Base-by-base conservation (phyloP, 2,888 invertebrate species). In the Amblyteles armatorius region DNA sequence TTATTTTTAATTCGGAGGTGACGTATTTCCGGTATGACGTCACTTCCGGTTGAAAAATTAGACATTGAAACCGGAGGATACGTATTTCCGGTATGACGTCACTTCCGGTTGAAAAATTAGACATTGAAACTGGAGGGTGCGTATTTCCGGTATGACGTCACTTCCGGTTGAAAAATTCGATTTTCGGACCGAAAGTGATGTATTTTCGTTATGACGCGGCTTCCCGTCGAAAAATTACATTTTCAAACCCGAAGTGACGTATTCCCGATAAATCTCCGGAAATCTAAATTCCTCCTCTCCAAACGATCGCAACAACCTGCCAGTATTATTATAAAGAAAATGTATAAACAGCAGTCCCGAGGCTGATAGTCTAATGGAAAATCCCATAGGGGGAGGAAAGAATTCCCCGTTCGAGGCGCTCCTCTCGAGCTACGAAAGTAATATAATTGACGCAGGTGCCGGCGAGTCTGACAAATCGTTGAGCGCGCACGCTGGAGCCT, bases 401-500 rank as follows among this genome's bases (percentile, higher is more conserved):
- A 63, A 63, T 13, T 11, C 11, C 13, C 57, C 13, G 26, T 26
- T 57, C 57, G 26, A 33, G 16, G 33, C 63, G 63, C 11, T 29
- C 6, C 33, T 48, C 16, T 26, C 22, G 55, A 22, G n/a, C 29
- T 57, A 11, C 40, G 29, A 57, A 16, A 68, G 68, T 22, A 77
- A 69, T 82, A 69, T 69, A 81, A 84, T 81, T 78, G 84, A 69
- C 78, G 57, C 84, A 84, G 84, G 81, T 84, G 84, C 73, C 19
- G 48, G 36, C 44, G 81, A 84, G 73, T 74, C 78, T 84, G 81
- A 84, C 52, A 79, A 83, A 83, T 83, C 40, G 83, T 29, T 19
- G 26, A 29, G 29, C 16, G 50, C 44, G 48, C 48, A 48, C 44
- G 44, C 40, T 73, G 73, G 48, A n/a, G 16, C 16, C 36, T 6